Evolutionary conservation across 2,888 invertebrate genomes (phyloP).

Genomic region (Callyntrura sp.): DNA sequence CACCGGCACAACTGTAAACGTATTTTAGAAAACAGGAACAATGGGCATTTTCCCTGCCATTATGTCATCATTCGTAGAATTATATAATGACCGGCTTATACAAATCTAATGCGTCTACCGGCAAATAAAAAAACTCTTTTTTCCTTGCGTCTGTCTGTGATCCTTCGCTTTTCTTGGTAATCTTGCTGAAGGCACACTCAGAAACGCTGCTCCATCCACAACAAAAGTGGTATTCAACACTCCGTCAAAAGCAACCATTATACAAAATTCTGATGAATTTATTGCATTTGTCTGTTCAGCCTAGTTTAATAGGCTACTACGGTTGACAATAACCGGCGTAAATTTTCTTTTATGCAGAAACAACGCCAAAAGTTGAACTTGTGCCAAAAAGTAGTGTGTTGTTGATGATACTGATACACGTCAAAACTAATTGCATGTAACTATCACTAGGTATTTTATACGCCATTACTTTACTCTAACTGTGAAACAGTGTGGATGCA

Average conservation of each 20-base stretch:
- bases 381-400: slow-evolving; percentile 35
- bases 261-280: slow-evolving; percentile 7
- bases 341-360: slow-evolving; percentile 24
- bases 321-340: slow-evolving; percentile 41
- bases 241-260: background rate
- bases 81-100: background rate
- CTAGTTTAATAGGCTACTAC: slow-evolving; percentile 40
- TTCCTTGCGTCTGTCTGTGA: background rate
- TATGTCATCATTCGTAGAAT: background rate
- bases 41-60: background rate
- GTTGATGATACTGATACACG: slow-evolving; percentile 40
- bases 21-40: background rate
- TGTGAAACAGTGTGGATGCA: background rate
- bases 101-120: background rate
- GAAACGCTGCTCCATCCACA: background rate
- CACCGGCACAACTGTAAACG: background rate
- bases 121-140: background rate
- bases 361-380: slow-evolving; percentile 27
- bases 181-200: background rate
- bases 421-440: slow-evolving; percentile 50
- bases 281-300: background rate
- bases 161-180: background rate
- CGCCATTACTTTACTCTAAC: background rate
- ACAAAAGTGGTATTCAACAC: slow-evolving; percentile 8
- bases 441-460: background rate